These are phyloP conservation scores for Caenorhabditis elegans DNA, from an alignment of 1,140 invertebrate genomes.

Conservation along the genomic window WBcel235 BX284605.5:12371501-12372000, in stretches of 20 bases:
- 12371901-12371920: not conserved
- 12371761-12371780: slow-evolving; percentile 8
- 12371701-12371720: not conserved
- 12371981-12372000: slow-evolving; percentile 5
- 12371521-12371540: too few species aligned
- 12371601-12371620: not conserved
- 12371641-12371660: slow-evolving; percentile 11
- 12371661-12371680: not conserved
- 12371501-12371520: too few species aligned
- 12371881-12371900: not conserved
- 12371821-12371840: slow-evolving; percentile 11
- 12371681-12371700: not conserved
- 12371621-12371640: slow-evolving; percentile 4
- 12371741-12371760: slow-evolving; percentile 17
- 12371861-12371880: not conserved
- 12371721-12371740: not conserved
- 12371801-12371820: slow-evolving; percentile 4
- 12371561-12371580: not conserved
- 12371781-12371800: not conserved
- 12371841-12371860: too few species aligned
- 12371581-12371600: not conserved
- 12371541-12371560: too few species aligned
- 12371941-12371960: slow-evolving; percentile 22
- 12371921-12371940: slow-evolving; percentile 12
- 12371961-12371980: slow-evolving; percentile 1